A percentile compares a stretch with the other conserved stretches of the same genome.
Evolutionary conservation across 53 echinoderm and acorn worm genomes (phyloP).

Genomic region (Holothuria scabra): DNA sequence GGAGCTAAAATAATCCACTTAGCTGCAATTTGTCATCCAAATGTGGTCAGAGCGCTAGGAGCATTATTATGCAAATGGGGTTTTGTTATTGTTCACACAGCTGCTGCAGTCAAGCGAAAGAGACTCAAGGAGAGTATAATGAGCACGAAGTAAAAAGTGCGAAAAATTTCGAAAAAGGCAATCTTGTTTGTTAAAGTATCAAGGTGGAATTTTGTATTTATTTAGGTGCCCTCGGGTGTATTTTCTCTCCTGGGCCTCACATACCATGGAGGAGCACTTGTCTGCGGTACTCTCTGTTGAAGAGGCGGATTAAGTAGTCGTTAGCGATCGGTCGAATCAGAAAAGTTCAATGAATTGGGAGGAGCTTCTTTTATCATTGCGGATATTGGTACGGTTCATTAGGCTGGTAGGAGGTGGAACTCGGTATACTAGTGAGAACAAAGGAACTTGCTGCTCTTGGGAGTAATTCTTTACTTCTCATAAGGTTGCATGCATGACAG

Average conservation of each 20-base stretch:
- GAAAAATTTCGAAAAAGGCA: not conserved
- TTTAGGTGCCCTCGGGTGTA: constrained; percentile 4
- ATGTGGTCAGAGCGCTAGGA: constrained; percentile 25
- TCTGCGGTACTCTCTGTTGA: not conserved
- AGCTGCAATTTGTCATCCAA: constrained; percentile 29
- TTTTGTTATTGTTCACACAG: constrained; percentile 40
- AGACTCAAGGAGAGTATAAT: constrained; percentile 9
- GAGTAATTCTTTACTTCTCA: not conserved
- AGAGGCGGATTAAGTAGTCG: constrained; percentile 7
- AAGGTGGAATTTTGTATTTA: constrained; percentile 19
- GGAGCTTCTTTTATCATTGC: not conserved
- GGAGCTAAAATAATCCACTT: constrained; percentile 33
- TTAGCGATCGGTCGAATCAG: not conserved
- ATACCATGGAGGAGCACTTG: not conserved
- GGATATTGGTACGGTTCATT: constrained; percentile 10
- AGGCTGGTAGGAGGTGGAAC: not conserved
- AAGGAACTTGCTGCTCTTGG: constrained; percentile 5
- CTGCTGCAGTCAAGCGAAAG: constrained; percentile 35
- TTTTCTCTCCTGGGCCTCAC: constrained; percentile 23
- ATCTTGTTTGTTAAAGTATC: constrained; percentile 38
- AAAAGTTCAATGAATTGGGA: constrained; percentile 25
- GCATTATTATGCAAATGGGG: constrained; percentile 41
- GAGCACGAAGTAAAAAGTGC: not conserved
- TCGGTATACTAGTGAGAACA: not conserved
- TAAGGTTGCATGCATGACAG: no score